Percentiles rank a stretch among this genome's conserved stretches.
Evolutionary conservation across 2,113 vertebrate species (phyloP).

Genomic region (Colius striatus): DNA sequence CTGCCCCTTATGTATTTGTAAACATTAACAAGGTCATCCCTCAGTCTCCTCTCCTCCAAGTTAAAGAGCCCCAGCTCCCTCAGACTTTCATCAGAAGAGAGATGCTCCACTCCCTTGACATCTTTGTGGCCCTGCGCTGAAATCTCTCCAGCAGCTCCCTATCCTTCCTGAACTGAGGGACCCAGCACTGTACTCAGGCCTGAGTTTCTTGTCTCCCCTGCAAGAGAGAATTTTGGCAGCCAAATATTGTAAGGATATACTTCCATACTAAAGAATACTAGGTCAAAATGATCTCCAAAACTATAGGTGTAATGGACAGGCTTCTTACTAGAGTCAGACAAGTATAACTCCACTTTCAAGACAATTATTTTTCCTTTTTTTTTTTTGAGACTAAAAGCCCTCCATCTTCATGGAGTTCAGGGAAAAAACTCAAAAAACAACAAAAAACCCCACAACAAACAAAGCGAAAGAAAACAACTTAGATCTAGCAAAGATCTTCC

Average conservation of each 20-base stretch:
- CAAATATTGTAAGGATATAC: background rate
- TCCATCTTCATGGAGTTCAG: background rate
- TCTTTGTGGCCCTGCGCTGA: too few species aligned
- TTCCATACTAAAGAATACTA: background rate
- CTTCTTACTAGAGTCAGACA: background rate
- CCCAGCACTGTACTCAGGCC: too few species aligned
- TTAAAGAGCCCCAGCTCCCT: too few species aligned
- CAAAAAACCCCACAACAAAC: background rate
- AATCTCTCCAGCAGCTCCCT: too few species aligned
- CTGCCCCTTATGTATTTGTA: too few species aligned
- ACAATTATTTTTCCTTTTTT: background rate
- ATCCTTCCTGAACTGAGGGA: too few species aligned
- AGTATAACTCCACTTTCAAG: background rate
- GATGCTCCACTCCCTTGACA: too few species aligned
- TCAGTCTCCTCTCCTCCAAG: too few species aligned
- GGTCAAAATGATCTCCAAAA: background rate
- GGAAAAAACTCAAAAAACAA: background rate
- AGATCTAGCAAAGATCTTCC: background rate
- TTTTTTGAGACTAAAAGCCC: background rate
- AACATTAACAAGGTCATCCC: too few species aligned
- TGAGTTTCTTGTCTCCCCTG: background rate
- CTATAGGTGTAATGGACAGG: background rate
- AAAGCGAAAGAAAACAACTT: background rate
- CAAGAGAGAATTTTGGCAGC: background rate
- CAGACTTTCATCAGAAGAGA: too few species aligned